These are phyloP conservation scores for Cheilosia variabilis DNA, from an alignment of 2,888 invertebrate genomes.

Conservation along the genomic window DNA sequence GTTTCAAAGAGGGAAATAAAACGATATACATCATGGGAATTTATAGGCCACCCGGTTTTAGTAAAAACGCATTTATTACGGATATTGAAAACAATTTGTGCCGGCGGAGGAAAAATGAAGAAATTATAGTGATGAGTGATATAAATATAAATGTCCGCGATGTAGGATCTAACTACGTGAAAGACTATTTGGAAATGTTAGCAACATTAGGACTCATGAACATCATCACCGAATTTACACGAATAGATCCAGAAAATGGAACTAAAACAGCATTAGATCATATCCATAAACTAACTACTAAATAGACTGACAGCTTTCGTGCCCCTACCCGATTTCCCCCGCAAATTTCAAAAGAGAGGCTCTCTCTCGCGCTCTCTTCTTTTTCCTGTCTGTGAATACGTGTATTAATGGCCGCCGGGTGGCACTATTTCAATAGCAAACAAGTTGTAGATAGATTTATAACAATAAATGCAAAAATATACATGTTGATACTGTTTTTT, in stretches of 20 bases:
- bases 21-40: slow-evolving; percentile 6
- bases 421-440: no score
- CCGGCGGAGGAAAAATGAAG: neutral
- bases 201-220: slow-evolving; percentile 9
- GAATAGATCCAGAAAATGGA: slow-evolving; percentile 5
- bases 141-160: slow-evolving; percentile 8
- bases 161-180: neutral
- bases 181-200: slow-evolving; percentile 24
- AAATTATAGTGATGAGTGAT: slow-evolving; percentile 11
- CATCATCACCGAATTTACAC: slow-evolving; percentile 21
- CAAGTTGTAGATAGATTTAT: no score
- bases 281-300: no score
- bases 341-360: no score
- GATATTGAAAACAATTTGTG: neutral
- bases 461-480: no score
- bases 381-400: no score
- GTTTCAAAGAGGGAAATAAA: neutral
- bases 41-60: slow-evolving; percentile 26
- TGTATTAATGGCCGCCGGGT: no score
- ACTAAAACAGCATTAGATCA: slow-evolving; percentile 27
- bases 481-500: no score
- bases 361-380: no score
- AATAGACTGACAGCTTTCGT: no score
- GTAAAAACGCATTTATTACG: neutral
- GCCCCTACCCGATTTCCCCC: no score